Base-by-base conservation (phyloP, 2,888 invertebrate genomes). In the Nemurella pictetii region DNA sequence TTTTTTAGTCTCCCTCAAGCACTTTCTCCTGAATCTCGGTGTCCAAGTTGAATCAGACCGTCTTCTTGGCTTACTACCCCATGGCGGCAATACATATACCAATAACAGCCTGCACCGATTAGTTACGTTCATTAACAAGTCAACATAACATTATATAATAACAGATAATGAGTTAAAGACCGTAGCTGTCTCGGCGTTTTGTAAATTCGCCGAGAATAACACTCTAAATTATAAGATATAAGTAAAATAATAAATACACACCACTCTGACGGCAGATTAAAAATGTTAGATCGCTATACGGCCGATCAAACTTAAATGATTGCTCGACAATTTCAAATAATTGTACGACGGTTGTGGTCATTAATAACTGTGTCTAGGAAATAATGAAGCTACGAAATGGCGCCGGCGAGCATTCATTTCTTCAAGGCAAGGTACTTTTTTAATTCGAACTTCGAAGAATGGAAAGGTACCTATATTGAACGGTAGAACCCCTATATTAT, bases 71-170 rank as follows among this genome's bases (percentile, higher is more conserved):
- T 55, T 9, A 32, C n/a, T n/a, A n/a, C n/a, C 32, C 32, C 32
- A 20, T 55, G 55, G 55, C 55, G 9, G 20, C 74, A 5, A n/a
- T 75, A 75, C 28, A 9, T 27, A n/a, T 12, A 75, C 75, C 28
- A 75, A 75, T 75, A 26, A 28, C 28, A 0, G 75, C 28, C 75
- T 20, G n/a, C 26, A 25, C 28, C 27, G 75, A 27, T 75, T 28
- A 75, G 26, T 75, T 27, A 27, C 27, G 28, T 20, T 75, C 28
- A 75, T 75, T 75, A 75, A 75, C 75, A 26, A 75, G 75, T 75
- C 75, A 26, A 75, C 75, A 75, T n/a, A n/a, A n/a, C n/a, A n/a
- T n/a, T n/a, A n/a, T 26, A 75, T 75, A 75, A 75, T 75, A 75
- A 75, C 75, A 75, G 75, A 75, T 75, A 75, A 75, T 75, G 75